Evolutionary conservation across 2,888 invertebrate genomes (phyloP).

Genomic region (Chymomyza fuscimana): DNA sequence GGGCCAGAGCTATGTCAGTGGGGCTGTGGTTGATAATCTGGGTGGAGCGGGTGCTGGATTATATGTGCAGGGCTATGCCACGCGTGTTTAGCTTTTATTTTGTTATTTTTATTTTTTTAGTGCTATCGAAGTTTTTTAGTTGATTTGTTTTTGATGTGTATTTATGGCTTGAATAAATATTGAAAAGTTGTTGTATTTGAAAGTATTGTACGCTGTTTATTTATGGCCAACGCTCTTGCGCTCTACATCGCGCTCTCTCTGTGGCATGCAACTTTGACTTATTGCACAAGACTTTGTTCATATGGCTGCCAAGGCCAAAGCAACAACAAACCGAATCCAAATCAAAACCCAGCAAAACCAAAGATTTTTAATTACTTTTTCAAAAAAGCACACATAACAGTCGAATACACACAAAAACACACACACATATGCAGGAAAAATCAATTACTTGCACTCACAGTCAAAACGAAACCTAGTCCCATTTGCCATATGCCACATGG

Average conservation of each 20-base stretch:
- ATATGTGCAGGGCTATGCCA: constrained; percentile 68
- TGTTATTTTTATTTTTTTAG: constrained; percentile 4
- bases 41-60: constrained; percentile 43
- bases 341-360: constrained; percentile 6
- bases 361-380: constrained; percentile 43
- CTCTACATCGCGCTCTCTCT: not conserved
- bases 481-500: not conserved
- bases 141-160: constrained; percentile 37
- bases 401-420: constrained; percentile 1
- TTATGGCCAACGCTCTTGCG: not conserved
- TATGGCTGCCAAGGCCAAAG: not conserved
- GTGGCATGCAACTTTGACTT: not conserved
- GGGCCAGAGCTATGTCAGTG: constrained; percentile 61
- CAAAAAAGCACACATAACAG: constrained; percentile 1
- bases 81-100: constrained; percentile 53
- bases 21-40: constrained; percentile 70
- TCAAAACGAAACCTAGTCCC: constrained; percentile 8
- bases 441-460: constrained; percentile 34
- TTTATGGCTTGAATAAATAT: constrained; percentile 25
- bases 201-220: constrained; percentile 26
- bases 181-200: constrained; percentile 20
- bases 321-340: not conserved
- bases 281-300: not conserved
- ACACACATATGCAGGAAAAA: constrained; percentile 22
- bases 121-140: not conserved